Percentiles rank a stretch among this genome's conserved stretches.
Evolutionary conservation across 2,888 invertebrate genomes (phyloP).

Genomic region (Unio pictorum): DNA sequence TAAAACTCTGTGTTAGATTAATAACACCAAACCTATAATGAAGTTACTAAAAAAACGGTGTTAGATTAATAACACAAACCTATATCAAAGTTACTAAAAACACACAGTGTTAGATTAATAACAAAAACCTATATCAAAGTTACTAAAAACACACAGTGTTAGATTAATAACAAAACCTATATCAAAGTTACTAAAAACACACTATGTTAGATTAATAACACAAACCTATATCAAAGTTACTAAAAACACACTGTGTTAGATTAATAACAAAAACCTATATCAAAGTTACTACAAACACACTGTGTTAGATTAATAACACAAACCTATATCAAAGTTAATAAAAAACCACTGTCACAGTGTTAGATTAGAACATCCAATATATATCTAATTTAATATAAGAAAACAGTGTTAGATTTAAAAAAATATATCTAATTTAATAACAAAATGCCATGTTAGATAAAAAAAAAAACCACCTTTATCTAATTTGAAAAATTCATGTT

Average conservation of each 20-base stretch:
- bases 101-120: neutral
- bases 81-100: neutral
- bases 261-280: neutral
- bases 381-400: neutral
- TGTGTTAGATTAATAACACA: neutral
- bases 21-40: slow-evolving; percentile 1
- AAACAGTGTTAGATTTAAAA: no score
- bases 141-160: neutral
- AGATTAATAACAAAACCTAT: neutral
- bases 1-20: neutral
- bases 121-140: neutral
- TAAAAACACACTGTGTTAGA: neutral
- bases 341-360: neutral
- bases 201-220: neutral
- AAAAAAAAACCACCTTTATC: neutral
- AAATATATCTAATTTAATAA: slow-evolving; percentile 3
- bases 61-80: no score
- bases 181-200: neutral
- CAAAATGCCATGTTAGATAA: neutral
- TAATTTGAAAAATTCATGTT: neutral
- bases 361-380: neutral
- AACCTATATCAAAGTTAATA: neutral
- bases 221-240: neutral
- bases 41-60: neutral
- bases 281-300: neutral